Base-by-base conservation (phyloP, 2,113 vertebrate species). In the Porphyrio hochstetteri region DNA sequence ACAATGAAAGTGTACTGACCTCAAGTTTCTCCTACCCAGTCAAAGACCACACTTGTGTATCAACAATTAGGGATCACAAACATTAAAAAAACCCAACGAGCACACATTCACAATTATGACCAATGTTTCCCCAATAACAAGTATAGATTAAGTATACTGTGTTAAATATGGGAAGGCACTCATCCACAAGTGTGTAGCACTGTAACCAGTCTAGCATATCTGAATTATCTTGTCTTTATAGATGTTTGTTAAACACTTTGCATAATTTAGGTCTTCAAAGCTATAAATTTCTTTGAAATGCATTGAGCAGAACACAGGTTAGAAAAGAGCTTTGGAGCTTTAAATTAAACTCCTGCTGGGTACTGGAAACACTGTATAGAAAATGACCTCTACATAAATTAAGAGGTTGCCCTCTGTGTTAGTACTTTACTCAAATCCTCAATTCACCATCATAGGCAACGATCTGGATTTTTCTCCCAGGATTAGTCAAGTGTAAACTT, bases 311-410 rank as follows among this genome's bases (percentile, higher is more conserved):
- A 64, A 86, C 16, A 46, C 1, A 40, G 38, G 31, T 31, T 86
- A 80, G 23, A 46, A 61, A 82, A 72, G n/a, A 88, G 21, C 40
- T 96, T 83, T 84, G 28, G 52, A 55, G 9, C 20, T 83, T 94
- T 94, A 67, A 63, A 94, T 94, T 96, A 91, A 95, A 69, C 36
- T 95, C 57, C 78, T 85, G 33, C 77, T 95, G 69, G n/a, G 27
- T 42, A 29, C 19, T 92, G 77, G 60, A 88, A 91, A 95, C 82
- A 80, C 25, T 70, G 56, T 85, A 69, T 81, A 96, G 86, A 96
- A 95, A 89, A 93, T 83, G 52, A 94, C 40, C 76, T 96, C 61
- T 85, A 93, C 86, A 84, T 86, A 96, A 90, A 92, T 94, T 46
- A 77, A 95, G 46, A 40, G 8, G 38, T 96, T 96, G 97, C 69